Conservation (phyloP, 2,113 vertebrate genomes). For the Clupea harengus region DNA sequence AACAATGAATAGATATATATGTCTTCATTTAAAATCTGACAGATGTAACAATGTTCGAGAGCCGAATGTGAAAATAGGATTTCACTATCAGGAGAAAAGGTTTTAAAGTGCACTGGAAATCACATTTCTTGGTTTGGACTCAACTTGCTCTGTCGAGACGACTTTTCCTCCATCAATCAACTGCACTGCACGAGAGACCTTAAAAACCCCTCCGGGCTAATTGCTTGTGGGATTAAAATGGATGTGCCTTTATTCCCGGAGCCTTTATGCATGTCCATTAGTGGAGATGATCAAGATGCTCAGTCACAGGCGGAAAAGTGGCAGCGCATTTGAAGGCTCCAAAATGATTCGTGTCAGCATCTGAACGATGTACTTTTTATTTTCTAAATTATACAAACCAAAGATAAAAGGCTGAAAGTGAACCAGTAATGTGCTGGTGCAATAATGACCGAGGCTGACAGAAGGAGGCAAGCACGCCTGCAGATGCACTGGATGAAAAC, state of each 20-base stretch:
- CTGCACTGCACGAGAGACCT: conserved; percentile 65
- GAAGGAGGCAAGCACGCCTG: too few relatives aligned
- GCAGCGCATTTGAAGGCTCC: not conserved
- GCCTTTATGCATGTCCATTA: conserved; percentile 69
- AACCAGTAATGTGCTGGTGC: not conserved
- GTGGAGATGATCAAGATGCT: conserved; percentile 55
- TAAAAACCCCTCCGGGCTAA: conserved; percentile 69
- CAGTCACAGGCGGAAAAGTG: conserved; percentile 52
- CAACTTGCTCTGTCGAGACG: conserved; percentile 63
- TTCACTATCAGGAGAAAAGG: not conserved
- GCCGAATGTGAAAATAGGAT: conserved; percentile 1
- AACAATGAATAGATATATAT: not conserved
- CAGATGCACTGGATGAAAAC: not conserved
- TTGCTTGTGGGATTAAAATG: conserved; percentile 76
- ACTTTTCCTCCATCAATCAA: conserved; percentile 72
- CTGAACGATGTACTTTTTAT: conserved; percentile 50
- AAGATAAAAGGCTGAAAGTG: not conserved
- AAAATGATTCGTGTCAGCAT: conserved; percentile 3
- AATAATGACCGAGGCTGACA: not conserved
- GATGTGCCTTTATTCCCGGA: conserved; percentile 62
- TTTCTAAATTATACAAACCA: not conserved
- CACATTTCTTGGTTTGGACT: conserved; percentile 35
- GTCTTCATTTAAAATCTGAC: conserved; percentile 12
- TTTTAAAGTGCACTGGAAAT: conserved; percentile 4
- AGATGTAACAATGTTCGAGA: not conserved